Conservation (phyloP, 2,797 vertebrate species). For the Spinus pinus region DNA sequence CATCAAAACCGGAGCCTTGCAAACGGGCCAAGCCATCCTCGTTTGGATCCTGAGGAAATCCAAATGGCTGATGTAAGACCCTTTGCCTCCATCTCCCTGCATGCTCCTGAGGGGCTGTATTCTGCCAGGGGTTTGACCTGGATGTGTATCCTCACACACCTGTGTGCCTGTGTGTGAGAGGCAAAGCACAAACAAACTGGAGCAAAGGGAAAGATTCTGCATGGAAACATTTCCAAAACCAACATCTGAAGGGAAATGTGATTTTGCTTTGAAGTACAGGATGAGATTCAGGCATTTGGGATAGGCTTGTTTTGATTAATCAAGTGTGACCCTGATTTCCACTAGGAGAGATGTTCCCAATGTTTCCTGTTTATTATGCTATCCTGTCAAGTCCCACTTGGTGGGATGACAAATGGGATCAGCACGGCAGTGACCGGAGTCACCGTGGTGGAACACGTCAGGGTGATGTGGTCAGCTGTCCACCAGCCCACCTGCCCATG, state of each 20-base stretch:
- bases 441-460: accelerated
- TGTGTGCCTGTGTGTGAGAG: background rate
- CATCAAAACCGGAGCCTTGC: conserved; percentile 92
- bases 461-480: background rate
- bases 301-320: background rate
- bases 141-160: background rate
- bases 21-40: conserved; percentile 95
- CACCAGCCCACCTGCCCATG: background rate
- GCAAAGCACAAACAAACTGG: background rate
- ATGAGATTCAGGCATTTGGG: background rate
- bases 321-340: background rate
- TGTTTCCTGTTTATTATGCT: background rate
- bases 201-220: background rate
- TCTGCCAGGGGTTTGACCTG: accelerated
- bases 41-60: conserved; percentile 94
- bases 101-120: background rate
- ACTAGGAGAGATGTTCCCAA: background rate
- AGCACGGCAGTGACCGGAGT: accelerated
- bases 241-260: background rate
- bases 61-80: conserved; percentile 91
- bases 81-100: background rate
- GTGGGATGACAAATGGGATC: accelerated
- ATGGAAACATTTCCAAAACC: background rate
- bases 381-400: background rate
- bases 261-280: background rate